Evolutionary conservation across 2,888 invertebrate genomes (phyloP).

Genomic region (Amorpha juglandis): DNA sequence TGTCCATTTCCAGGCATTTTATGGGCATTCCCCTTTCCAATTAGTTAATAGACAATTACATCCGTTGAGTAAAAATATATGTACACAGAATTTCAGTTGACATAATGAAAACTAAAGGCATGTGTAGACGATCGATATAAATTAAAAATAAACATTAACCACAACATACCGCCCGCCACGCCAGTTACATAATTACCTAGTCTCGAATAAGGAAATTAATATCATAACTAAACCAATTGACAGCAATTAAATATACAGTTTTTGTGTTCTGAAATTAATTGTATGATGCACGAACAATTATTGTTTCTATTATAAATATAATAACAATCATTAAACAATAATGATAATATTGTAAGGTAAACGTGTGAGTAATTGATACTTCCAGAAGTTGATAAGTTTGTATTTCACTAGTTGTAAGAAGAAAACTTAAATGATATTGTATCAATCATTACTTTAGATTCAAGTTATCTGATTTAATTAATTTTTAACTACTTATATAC

Average conservation of each 20-base stretch:
- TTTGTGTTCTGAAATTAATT: conserved; percentile 9
- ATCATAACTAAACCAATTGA: conserved; percentile 11
- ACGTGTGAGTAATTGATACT: no score
- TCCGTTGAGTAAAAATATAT: neutral
- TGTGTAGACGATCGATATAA: conserved; percentile 9
- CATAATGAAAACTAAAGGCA: neutral
- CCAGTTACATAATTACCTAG: neutral
- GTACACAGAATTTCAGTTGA: conserved; percentile 9
- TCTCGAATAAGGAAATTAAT: conserved; percentile 14
- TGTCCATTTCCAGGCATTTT: no score
- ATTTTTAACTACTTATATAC: no score
- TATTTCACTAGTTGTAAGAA: no score
- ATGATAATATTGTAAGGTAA: no score
- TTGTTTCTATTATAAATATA: neutral
- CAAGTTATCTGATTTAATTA: no score
- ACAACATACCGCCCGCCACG: conserved; percentile 10
- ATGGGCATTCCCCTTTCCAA: no score
- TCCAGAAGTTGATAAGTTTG: no score
- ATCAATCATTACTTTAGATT: no score
- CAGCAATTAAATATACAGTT: neutral
- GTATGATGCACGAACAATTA: neutral
- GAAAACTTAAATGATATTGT: no score
- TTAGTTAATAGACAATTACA: neutral
- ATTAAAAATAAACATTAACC: conserved; percentile 23
- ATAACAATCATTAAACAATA: neutral